Evolutionary conservation across 2,797 vertebrate genomes (phyloP), one percentile per base, ranked within the genome.

Genomic region (Trichosurus vulpecula): DNA sequence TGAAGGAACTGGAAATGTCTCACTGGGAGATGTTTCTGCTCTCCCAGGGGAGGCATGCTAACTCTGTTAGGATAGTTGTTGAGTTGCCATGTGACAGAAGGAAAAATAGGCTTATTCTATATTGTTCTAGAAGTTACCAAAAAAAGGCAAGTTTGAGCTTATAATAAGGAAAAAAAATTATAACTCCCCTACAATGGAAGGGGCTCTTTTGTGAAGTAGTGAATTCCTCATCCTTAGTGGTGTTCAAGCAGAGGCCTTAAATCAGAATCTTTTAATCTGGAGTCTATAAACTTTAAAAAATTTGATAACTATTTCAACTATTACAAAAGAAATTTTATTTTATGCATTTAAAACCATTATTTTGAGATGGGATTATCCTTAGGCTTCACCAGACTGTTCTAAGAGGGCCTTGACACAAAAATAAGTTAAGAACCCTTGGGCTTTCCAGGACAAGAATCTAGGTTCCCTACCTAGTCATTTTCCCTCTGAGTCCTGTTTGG

Each of bases 401-500:
- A 87, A 87, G 74, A 41, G 9, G 41, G 51, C 1, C 13, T 5
- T 87, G 41, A 27, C 25, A 87, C 22, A 47, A 87, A 41, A 87
- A 57, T 57, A 47, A 51, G 6, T 87, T 51, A 87, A 51, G 41
- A 51, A 87, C 1, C 2, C 66, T 31, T 81, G 9, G 22, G 19
- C 74, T 81, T 10, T 27, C n/a, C 74, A 51, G 41, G 74, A 47
- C 41, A 87, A 87, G 9, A 47, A 27, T 97, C 96, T 96, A 95
- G 95, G 96, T 98, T 97, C 94, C 87, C 56, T 96, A 52, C 35
- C 92, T 97, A 93, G 94, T 16, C 14, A 95, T 96, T 96, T 97
- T 93, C 94, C 92, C 94, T 93, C 91, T 94, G 91, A 93, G 93
- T 92, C 90, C 96, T 96, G 96, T 91, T 93, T 81, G 0, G 89